A percentile compares a stretch with the other conserved stretches of the same genome.
These are phyloP conservation scores for Ginglymostoma cirratum DNA, from an alignment of 2,113 vertebrate species.

Conservation along the genomic window DNA sequence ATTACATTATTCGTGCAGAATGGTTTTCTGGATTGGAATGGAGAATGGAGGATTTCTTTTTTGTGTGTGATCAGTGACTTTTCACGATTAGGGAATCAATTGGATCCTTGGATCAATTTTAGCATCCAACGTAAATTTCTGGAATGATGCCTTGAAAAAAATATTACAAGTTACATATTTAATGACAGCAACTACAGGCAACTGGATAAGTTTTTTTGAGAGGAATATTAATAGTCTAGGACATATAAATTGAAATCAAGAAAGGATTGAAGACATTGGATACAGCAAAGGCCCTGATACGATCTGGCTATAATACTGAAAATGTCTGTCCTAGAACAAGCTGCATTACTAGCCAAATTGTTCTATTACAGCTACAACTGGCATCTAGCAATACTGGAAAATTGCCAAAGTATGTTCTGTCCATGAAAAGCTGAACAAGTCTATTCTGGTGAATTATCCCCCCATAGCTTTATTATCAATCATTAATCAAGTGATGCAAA, in stretches of 20 bases:
- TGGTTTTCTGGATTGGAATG: background rate
- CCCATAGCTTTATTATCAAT: background rate
- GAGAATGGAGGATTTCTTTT: background rate
- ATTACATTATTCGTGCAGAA: background rate
- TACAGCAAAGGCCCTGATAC: background rate
- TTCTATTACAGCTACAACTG: background rate
- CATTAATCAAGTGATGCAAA: background rate
- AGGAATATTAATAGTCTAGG: background rate
- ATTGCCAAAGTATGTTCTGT: background rate
- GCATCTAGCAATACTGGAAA: background rate
- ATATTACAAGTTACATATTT: background rate
- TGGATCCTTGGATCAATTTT: background rate
- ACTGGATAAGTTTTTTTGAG: background rate
- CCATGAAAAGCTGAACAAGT: background rate
- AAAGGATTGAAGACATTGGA: background rate
- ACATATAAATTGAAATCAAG: background rate
- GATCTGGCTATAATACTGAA: background rate
- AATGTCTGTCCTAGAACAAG: background rate
- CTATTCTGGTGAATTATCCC: background rate
- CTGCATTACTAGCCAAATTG: background rate
- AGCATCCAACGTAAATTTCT: background rate
- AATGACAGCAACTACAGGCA: background rate
- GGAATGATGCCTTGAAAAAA: background rate
- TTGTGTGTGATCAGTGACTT: background rate
- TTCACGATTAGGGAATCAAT: background rate